These are phyloP conservation scores for Mellivora capensis DNA, from an alignment of 2,113 vertebrate species.

Conservation along the genomic window DNA sequence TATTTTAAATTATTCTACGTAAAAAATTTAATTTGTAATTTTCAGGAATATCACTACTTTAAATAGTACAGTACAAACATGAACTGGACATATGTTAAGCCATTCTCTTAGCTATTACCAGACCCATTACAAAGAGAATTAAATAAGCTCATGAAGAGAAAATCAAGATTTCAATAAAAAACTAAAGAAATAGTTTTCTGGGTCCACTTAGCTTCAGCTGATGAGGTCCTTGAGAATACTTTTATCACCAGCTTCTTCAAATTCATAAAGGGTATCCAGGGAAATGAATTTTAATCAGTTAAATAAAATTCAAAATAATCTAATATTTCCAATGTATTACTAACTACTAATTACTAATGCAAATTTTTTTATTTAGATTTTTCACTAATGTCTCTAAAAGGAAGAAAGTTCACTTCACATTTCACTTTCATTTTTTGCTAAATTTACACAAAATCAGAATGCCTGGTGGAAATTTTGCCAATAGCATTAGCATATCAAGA, in stretches of 20 bases:
- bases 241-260: not conserved
- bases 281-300: slow-evolving; percentile 19
- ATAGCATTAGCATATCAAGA: not conserved
- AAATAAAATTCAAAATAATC: not conserved
- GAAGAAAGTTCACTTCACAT: not conserved
- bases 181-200: not conserved
- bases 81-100: not conserved
- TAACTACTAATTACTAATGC: not conserved
- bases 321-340: not conserved
- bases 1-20: not conserved
- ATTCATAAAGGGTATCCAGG: not conserved
- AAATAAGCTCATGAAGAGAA: not conserved
- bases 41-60: not conserved
- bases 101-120: not conserved
- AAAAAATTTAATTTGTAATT: not conserved
- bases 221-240: not conserved
- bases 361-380: not conserved
- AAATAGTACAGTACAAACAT: not conserved
- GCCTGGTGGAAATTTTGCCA: not conserved
- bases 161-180: not conserved
- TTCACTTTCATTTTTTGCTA: not conserved
- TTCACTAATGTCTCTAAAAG: not conserved
- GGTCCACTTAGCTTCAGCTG: not conserved
- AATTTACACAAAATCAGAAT: not conserved
- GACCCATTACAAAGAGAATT: not conserved